phyloP scores from a whole-genome alignment of 2,888 invertebrate genomes.

The Ophion slaviceki region DNA sequence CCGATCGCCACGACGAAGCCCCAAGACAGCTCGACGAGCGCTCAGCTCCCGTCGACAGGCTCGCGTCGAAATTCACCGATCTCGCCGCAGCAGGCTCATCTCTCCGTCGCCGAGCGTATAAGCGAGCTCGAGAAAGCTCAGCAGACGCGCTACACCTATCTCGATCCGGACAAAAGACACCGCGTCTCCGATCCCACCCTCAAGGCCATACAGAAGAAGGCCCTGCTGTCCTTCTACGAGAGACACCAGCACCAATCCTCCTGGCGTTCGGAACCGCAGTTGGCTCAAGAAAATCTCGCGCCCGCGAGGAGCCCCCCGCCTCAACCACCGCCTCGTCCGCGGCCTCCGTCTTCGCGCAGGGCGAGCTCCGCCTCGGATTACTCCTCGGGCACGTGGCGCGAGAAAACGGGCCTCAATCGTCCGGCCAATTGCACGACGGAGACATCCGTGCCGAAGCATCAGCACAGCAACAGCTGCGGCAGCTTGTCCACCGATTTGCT shows the following conservation, averaged over 20 bases:
- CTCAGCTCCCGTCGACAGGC: slow-evolving; percentile 64
- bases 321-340: slow-evolving; percentile 83
- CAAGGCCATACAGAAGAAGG: slow-evolving; percentile 93
- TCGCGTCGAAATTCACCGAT: slow-evolving; percentile 71
- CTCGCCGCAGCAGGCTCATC: slow-evolving; percentile 81
- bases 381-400: slow-evolving; percentile 84
- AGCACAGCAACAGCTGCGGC: slow-evolving; percentile 86
- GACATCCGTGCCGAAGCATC: slow-evolving; percentile 83
- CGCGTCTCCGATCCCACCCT: slow-evolving; percentile 89
- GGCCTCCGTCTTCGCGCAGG: slow-evolving; percentile 85
- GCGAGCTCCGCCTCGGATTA: slow-evolving; percentile 90
- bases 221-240: slow-evolving; percentile 92
- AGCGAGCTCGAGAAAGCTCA: slow-evolving; percentile 83
- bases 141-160: slow-evolving; percentile 86
- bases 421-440: slow-evolving; percentile 64
- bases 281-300: slow-evolving; percentile 65
- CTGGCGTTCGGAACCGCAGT: slow-evolving; percentile 86
- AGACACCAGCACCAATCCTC: slow-evolving; percentile 83
- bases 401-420: slow-evolving; percentile 74
- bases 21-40: slow-evolving; percentile 66
- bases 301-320: slow-evolving; percentile 75
- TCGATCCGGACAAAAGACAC: slow-evolving; percentile 90
- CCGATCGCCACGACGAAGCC: slow-evolving; percentile 89
- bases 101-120: slow-evolving; percentile 85
- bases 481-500: slow-evolving; percentile 86